Conservation (phyloP, 2,797 vertebrate genomes). For the Gallirallus australis region DNA sequence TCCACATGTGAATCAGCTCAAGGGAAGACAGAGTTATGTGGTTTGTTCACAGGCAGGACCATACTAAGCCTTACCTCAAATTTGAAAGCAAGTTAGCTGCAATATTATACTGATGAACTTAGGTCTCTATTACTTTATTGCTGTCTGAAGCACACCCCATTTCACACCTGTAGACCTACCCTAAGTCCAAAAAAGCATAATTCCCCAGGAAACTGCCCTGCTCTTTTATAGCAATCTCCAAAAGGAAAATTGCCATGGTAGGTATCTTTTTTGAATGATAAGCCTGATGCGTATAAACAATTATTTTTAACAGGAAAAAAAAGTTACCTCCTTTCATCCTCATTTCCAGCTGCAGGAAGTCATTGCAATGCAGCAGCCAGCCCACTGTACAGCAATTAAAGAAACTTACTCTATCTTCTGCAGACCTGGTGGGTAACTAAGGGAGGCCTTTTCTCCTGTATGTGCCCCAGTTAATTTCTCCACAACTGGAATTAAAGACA, state of each 20-base stretch:
- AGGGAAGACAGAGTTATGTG: neutral
- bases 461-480: neutral
- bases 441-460: neutral
- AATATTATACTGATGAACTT: neutral
- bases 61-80: neutral
- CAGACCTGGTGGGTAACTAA: neutral
- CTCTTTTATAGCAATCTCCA: neutral
- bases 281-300: neutral
- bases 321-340: rapidly evolving
- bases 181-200: neutral
- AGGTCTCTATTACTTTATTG: neutral
- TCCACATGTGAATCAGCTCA: rapidly evolving
- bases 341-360: neutral
- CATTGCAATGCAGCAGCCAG: neutral
- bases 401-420: neutral
- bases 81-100: neutral
- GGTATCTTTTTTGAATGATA: neutral
- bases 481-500: neutral
- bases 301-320: neutral
- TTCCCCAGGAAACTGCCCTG: neutral
- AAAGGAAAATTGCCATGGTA: neutral
- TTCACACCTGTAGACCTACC: neutral
- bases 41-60: neutral
- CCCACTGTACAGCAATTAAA: neutral
- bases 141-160: neutral